These are phyloP conservation scores for Drosophila orosa DNA, from an alignment of 1,140 invertebrate species.

Conservation along the genomic window DNA sequence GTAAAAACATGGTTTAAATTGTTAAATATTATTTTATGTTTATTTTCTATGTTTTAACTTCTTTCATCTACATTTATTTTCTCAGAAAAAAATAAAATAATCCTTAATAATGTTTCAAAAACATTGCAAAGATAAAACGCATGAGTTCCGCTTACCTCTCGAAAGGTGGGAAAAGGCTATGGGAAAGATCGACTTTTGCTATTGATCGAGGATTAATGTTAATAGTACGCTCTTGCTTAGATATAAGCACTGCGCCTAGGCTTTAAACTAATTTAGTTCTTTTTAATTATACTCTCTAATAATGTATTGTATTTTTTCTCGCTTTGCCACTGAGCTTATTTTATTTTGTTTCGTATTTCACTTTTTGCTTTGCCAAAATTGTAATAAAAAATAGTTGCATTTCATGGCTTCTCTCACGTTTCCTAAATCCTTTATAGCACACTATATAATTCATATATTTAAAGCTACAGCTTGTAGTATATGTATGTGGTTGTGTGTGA, in stretches of 20 bases:
- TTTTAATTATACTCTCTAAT: conserved; percentile 47
- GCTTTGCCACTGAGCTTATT: conserved; percentile 21
- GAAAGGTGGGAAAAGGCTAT: conserved; percentile 23
- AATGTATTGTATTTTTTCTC: conserved; percentile 31
- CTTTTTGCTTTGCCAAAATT: conserved; percentile 63
- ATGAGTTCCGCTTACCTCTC: conserved; percentile 15
- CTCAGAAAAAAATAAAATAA: conserved; percentile 73
- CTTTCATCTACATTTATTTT: conserved; percentile 68
- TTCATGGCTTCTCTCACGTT: conserved; percentile 37
- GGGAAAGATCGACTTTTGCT: conserved; percentile 8
- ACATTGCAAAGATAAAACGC: conserved; percentile 52
- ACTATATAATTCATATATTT: conserved; percentile 56
- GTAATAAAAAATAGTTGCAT: conserved; percentile 76
- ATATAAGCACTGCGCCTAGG: conserved; percentile 25
- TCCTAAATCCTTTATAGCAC: conserved; percentile 57
- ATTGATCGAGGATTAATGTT: conserved; percentile 3
- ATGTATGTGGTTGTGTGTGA: conserved; percentile 25
- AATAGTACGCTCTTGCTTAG: conserved; percentile 9
- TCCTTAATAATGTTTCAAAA: conserved; percentile 61
- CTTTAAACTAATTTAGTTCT: conserved; percentile 36
- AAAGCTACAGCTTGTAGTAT: conserved; percentile 66
- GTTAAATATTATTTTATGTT: conserved; percentile 49
- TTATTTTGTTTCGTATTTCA: conserved; percentile 31
- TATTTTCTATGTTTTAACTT: conserved; percentile 42
- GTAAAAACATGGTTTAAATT: conserved; percentile 19